These are phyloP conservation scores for Eupithecia dodoneata DNA, from an alignment of 2,888 invertebrate species.

Conservation along the genomic window DNA sequence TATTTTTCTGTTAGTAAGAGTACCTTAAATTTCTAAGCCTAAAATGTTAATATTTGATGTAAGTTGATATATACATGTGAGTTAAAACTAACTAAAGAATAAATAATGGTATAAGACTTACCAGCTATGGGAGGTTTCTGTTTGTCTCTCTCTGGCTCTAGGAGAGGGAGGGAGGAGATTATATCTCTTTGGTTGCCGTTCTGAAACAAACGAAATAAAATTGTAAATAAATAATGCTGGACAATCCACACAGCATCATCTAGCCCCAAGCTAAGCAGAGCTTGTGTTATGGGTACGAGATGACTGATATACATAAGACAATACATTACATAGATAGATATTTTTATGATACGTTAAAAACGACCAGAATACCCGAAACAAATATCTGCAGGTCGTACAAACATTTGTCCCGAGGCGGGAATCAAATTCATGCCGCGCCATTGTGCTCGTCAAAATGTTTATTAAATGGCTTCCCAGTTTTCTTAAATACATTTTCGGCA, in stretches of 20 bases:
- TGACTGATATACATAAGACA: too few relatives aligned
- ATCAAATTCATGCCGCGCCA: too few relatives aligned
- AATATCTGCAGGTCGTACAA: too few relatives aligned
- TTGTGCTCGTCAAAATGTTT: neutral
- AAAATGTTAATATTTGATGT: neutral
- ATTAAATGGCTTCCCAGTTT: neutral
- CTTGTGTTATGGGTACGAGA: too few relatives aligned
- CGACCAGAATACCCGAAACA: too few relatives aligned
- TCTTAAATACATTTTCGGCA: neutral
- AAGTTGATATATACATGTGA: neutral
- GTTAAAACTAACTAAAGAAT: neutral
- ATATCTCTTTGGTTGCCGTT: slow-evolving; percentile 41
- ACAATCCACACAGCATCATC: too few relatives aligned
- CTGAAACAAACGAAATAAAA: slow-evolving; percentile 41
- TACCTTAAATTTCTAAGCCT: too few relatives aligned
- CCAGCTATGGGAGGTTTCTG: slow-evolving; percentile 80
- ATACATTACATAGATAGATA: too few relatives aligned
- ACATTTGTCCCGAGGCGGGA: too few relatives aligned
- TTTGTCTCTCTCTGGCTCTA: slow-evolving; percentile 73
- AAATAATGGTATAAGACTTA: slow-evolving; percentile 40
- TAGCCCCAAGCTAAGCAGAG: too few relatives aligned
- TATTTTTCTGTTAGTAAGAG: neutral
- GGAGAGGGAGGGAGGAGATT: slow-evolving; percentile 62
- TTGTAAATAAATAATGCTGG: neutral
- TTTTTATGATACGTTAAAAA: too few relatives aligned